Conservation (phyloP, 1,140 invertebrate genomes). For the Berghia stephanieae region DNA sequence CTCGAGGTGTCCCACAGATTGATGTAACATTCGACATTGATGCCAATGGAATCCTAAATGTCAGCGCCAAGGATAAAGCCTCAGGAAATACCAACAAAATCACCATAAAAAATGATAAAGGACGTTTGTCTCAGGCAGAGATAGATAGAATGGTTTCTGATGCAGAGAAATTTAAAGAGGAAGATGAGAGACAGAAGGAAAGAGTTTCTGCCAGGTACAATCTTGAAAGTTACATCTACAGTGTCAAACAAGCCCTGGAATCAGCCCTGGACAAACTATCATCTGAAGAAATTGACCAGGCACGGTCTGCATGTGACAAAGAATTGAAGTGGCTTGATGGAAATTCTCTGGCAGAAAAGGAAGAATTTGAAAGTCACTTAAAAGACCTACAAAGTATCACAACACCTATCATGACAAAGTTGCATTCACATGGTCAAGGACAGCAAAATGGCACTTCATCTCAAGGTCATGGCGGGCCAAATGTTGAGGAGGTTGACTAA, state of each 20-base stretch:
- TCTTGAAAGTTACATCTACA: slow-evolving; percentile 72
- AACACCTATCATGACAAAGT: slow-evolving; percentile 56
- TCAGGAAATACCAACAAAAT: too few species aligned
- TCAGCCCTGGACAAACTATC: slow-evolving; percentile 75
- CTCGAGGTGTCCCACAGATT: too few species aligned
- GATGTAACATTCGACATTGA: too few species aligned
- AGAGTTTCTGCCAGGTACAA: slow-evolving; percentile 82
- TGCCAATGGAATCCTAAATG: too few species aligned
- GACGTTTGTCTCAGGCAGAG: slow-evolving; percentile 86
- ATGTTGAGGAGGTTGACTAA: slow-evolving; percentile 53
- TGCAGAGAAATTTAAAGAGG: slow-evolving; percentile 86
- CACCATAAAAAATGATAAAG: slow-evolving; percentile 98
- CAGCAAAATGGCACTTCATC: not conserved
- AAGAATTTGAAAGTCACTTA: too few species aligned
- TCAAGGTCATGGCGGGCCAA: slow-evolving; percentile 36
- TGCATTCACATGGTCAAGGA: slow-evolving; percentile 43
- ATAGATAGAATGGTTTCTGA: slow-evolving; percentile 97
- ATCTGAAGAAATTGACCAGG: slow-evolving; percentile 72
- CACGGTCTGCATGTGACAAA: slow-evolving; percentile 68
- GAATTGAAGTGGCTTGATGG: too few species aligned
- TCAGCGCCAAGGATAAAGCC: too few species aligned
- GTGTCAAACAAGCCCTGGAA: slow-evolving; percentile 85
- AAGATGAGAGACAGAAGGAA: slow-evolving; percentile 88
- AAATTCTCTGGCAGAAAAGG: too few species aligned
- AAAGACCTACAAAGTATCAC: slow-evolving; percentile 62